Percentiles rank a stretch among this genome's conserved stretches.
These are phyloP conservation scores for Parambassis ranga DNA, from an alignment of 2,797 vertebrate species.

Conservation along the genomic window DNA sequence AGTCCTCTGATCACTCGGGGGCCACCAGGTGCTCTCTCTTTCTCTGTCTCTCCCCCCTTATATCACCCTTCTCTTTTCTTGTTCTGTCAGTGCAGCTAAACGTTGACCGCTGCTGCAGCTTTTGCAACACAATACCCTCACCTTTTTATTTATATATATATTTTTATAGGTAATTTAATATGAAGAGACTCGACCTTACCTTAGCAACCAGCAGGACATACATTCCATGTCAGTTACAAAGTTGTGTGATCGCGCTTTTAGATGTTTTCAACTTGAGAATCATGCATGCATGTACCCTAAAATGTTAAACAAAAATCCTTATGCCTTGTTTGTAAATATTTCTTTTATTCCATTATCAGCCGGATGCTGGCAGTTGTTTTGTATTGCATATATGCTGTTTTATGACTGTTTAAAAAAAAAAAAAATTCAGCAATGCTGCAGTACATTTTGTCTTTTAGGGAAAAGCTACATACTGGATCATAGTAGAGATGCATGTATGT, in stretches of 20 bases:
- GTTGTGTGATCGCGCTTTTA: slow-evolving; percentile 52
- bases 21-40: slow-evolving; percentile 10
- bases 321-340: slow-evolving; percentile 65
- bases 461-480: slow-evolving; percentile 22
- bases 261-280: slow-evolving; percentile 58
- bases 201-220: slow-evolving; percentile 61
- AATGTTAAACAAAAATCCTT: slow-evolving; percentile 60
- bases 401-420: slow-evolving; percentile 40
- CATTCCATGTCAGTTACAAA: slow-evolving; percentile 67
- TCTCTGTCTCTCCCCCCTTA: background rate
- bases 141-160: slow-evolving; percentile 82
- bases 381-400: slow-evolving; percentile 41
- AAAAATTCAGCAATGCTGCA: slow-evolving; percentile 42
- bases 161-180: slow-evolving; percentile 85
- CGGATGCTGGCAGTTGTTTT: slow-evolving; percentile 59
- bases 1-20: slow-evolving; percentile 20
- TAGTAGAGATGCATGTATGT: slow-evolving; percentile 1
- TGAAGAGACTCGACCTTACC: slow-evolving; percentile 69
- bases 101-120: slow-evolving; percentile 80
- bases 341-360: slow-evolving; percentile 51
- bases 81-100: slow-evolving; percentile 65
- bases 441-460: slow-evolving; percentile 29
- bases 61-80: slow-evolving; percentile 10
- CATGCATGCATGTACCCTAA: slow-evolving; percentile 57
- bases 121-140: slow-evolving; percentile 72